Percentiles rank a stretch among this genome's conserved stretches.
Evolutionary conservation across 2,888 invertebrate species (phyloP).

Genomic region (Hyalella azteca): DNA sequence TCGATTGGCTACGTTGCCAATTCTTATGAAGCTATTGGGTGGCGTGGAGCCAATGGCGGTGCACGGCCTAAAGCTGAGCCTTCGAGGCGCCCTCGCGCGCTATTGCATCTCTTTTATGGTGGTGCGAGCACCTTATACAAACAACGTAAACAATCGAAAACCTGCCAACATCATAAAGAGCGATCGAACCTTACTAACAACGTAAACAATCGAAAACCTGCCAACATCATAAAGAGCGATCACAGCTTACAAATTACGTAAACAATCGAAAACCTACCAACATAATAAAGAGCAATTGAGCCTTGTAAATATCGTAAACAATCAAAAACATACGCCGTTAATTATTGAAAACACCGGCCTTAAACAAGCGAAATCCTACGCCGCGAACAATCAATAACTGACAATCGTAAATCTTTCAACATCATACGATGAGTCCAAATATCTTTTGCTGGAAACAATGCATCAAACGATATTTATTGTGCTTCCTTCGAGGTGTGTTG

Average conservation of each 20-base stretch:
- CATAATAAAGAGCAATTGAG: not conserved
- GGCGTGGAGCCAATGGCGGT: conserved; percentile 1
- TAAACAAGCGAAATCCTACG: no score
- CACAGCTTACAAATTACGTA: not conserved
- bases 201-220: conserved; percentile 10
- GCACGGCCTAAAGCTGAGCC: conserved; percentile 5
- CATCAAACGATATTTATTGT: no score
- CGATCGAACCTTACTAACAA: not conserved
- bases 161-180: not conserved
- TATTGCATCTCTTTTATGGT: conserved; percentile 28
- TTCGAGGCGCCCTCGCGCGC: not conserved
- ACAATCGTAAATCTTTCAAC: no score
- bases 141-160: not conserved
- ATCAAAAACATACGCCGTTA: no score
- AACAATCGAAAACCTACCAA: not conserved
- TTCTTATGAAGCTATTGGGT: conserved; percentile 34
- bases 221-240: not conserved
- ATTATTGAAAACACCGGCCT: no score
- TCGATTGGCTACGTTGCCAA: conserved; percentile 23
- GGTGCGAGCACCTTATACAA: not conserved
- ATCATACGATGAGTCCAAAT: no score
- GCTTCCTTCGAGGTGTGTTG: no score
- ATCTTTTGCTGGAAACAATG: no score
- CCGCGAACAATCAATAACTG: no score
- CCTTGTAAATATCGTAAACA: no score